phyloP scores from a whole-genome alignment of 1,140 invertebrate genomes.

The Oncopodura yosiiana region DNA sequence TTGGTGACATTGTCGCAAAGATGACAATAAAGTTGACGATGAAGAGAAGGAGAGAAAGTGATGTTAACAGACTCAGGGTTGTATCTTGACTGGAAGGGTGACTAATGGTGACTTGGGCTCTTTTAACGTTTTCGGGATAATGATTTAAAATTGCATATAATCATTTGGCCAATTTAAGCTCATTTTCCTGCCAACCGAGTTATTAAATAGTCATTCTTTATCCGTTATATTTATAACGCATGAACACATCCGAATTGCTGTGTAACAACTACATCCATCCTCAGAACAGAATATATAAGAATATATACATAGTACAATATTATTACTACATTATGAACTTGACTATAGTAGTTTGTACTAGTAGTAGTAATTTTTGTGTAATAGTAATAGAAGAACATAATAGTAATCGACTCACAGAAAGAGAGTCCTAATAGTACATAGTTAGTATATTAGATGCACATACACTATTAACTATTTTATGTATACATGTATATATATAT shows the following conservation, averaged over 20 bases:
- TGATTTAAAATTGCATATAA: slow-evolving; percentile 37
- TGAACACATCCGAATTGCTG: slow-evolving; percentile 35
- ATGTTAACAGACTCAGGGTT: slow-evolving; percentile 33
- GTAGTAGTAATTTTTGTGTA: too few relatives aligned
- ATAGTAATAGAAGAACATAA: too few relatives aligned
- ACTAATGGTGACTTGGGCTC: slow-evolving; percentile 36
- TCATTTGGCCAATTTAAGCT: slow-evolving; percentile 37
- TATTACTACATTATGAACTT: not conserved
- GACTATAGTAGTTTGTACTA: too few relatives aligned
- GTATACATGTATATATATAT: too few relatives aligned
- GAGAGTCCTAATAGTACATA: too few relatives aligned
- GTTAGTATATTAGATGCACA: too few relatives aligned
- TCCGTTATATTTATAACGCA: slow-evolving; percentile 37
- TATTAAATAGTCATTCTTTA: slow-evolving; percentile 37
- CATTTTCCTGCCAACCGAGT: slow-evolving; percentile 36
- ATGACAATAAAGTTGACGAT: slow-evolving; percentile 9
- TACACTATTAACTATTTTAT: too few relatives aligned
- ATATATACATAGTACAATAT: not conserved
- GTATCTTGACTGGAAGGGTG: slow-evolving; percentile 35
- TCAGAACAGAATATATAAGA: not conserved
- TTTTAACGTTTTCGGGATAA: slow-evolving; percentile 35
- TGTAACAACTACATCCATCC: slow-evolving; percentile 21
- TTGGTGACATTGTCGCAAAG: not conserved
- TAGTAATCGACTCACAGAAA: too few relatives aligned
- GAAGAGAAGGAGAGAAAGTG: slow-evolving; percentile 17